phyloP scores from a whole-genome alignment of 2,888 invertebrate species.

The Erpobdella octoculata region DNA sequence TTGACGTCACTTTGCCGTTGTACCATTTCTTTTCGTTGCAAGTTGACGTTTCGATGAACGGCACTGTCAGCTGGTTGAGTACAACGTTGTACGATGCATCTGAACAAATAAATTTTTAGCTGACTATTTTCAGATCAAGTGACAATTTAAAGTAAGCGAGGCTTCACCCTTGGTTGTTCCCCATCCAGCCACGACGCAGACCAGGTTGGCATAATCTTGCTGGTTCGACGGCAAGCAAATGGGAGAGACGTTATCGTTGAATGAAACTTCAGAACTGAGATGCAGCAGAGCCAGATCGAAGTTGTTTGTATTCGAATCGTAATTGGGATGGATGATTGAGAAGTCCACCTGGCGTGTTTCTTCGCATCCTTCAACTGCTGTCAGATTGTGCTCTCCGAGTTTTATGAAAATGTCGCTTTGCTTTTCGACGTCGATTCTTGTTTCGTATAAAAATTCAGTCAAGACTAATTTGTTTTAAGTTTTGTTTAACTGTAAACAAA shows the following conservation, averaged over 20 bases:
- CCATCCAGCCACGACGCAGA: constrained; percentile 36
- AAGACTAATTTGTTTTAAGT: not conserved
- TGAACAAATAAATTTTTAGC: not conserved
- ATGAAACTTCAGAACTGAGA: constrained; percentile 26
- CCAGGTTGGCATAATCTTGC: constrained; percentile 1
- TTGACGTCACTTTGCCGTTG: constrained; percentile 29
- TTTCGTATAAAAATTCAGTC: not conserved
- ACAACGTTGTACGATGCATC: constrained; percentile 15
- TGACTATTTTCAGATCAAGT: not conserved
- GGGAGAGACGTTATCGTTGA: constrained; percentile 31
- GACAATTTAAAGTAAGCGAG: not conserved
- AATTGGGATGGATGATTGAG: constrained; percentile 30
- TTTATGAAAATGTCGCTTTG: constrained; percentile 10
- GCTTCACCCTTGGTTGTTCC: constrained; percentile 29
- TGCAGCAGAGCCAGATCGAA: constrained; percentile 34
- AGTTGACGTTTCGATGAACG: constrained; percentile 15
- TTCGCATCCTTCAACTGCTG: constrained; percentile 24
- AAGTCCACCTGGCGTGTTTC: constrained; percentile 9
- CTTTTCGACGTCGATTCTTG: constrained; percentile 14
- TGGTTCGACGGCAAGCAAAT: constrained; percentile 32
- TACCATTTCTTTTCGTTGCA: constrained; percentile 34
- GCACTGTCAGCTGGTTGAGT: constrained; percentile 32
- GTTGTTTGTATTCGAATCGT: constrained; percentile 24
- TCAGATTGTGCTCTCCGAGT: constrained; percentile 27
- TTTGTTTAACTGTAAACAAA: too few species aligned